Conservation (phyloP, 2,113 vertebrate species). For the Crotalus horridus region DNA sequence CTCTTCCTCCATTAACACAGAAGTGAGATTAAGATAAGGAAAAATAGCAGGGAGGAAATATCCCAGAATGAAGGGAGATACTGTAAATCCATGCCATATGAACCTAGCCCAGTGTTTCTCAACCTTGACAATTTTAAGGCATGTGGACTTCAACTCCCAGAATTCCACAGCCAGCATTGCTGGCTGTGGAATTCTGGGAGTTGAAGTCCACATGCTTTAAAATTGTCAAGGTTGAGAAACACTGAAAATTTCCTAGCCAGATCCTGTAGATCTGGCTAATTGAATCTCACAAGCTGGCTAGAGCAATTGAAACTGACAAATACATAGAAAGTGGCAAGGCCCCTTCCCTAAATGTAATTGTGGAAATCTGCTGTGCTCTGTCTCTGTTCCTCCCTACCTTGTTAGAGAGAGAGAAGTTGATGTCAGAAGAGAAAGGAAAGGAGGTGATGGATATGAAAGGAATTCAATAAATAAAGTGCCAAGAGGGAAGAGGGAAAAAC, state of each 20-base stretch:
- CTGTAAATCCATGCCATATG: neutral
- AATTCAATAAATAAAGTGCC: neutral
- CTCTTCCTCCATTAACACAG: neutral
- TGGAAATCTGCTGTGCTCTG: neutral
- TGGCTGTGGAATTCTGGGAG: no score
- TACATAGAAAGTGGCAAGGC: neutral
- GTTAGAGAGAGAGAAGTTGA: neutral
- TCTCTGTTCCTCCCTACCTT: neutral
- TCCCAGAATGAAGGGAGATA: neutral
- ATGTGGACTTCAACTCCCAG: no score
- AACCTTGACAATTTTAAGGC: no score
- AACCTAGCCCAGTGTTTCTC: neutral
- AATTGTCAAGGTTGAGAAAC: no score
- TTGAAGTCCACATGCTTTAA: no score
- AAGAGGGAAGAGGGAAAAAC: neutral
- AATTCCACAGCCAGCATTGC: no score
- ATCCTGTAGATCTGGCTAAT: neutral
- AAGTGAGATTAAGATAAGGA: neutral
- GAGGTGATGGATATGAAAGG: neutral
- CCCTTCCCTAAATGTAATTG: neutral
- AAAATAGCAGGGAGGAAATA: neutral
- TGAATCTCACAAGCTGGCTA: neutral
- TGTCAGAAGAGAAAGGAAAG: neutral
- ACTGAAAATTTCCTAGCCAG: neutral
- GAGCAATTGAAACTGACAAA: neutral